Evolutionary conservation across 2,888 invertebrate genomes (phyloP), one percentile per base, ranked within the genome.

Genomic region (Campoletis raptor): DNA sequence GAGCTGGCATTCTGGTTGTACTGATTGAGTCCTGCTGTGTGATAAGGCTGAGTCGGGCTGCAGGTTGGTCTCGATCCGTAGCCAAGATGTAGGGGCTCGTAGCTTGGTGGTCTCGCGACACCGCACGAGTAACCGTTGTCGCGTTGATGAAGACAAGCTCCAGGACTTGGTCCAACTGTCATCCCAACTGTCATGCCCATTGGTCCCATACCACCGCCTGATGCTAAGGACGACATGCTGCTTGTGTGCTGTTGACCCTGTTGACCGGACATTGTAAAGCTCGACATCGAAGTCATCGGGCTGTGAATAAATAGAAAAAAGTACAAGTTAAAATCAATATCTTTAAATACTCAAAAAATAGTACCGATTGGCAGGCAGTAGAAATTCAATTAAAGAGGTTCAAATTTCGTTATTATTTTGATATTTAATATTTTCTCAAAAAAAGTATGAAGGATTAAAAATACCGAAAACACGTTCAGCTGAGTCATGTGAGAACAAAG

Each of bases 21-120:
- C 91, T 94, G 94, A 88, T 94, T 94, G 90, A 94, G 92, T 82
- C 95, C 94, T 88, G 89, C 85, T 82, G 96, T 95, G 93, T 96
- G 96, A 95, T 96, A 96, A 54, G 96, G 96, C 93, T 96, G 97
- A 89, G 96, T 96, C 93, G 95, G 97, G 94, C 95, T 97, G 95
- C 94, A 97, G 92, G 96, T 96, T 64, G 96, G 96, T 79, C 97
- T 95, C 6, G 96, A 94, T 2, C 95, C 95, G 90, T 95, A 95
- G 30, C 95, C 95, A 42, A 95, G 91, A 89, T 94, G 93, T 37
- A 96, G 95, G n/a, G 96, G 94, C 89, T 96, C 96, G 92, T 96
- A 96, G 66, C 94, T 94, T 3, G 95, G 95, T 18, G 95, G 95
- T 81, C 95, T 93, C 42, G 95, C 95, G 91, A 95, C 95, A 76